These are phyloP conservation scores for Noctua janthina DNA, from an alignment of 2,888 invertebrate species.

Conservation along the genomic window DNA sequence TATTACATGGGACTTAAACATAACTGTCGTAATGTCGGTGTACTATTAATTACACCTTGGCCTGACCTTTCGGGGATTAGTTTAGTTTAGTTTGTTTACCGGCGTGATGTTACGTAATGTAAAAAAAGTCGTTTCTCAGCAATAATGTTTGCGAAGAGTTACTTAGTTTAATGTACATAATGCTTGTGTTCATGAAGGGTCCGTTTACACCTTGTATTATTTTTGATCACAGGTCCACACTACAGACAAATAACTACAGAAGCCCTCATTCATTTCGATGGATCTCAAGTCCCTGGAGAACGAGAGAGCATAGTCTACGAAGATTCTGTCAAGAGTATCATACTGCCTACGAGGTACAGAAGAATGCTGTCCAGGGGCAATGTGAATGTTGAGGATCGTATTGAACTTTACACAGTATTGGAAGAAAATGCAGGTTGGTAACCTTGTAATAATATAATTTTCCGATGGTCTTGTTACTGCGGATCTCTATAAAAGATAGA, in stretches of 20 bases:
- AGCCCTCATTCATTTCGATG: slow-evolving; percentile 58
- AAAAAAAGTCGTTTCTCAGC: too few species aligned
- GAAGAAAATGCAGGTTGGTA: slow-evolving; percentile 44
- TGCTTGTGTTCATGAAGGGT: too few species aligned
- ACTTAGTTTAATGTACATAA: too few species aligned
- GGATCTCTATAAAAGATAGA: background rate
- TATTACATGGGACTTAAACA: too few species aligned
- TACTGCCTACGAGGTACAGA: slow-evolving; percentile 24
- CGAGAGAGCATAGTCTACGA: slow-evolving; percentile 49
- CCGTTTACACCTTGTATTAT: background rate
- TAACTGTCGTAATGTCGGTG: too few species aligned
- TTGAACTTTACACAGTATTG: slow-evolving; percentile 9
- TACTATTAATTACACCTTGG: too few species aligned
- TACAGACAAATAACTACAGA: slow-evolving; percentile 61
- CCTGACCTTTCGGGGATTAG: too few species aligned
- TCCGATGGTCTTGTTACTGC: background rate
- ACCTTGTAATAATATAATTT: background rate
- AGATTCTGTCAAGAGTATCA: slow-evolving; percentile 36
- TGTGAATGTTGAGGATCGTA: slow-evolving; percentile 12
- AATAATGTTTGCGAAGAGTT: too few species aligned
- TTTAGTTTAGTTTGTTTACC: too few species aligned
- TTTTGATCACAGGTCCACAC: slow-evolving; percentile 31
- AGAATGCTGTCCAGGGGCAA: background rate
- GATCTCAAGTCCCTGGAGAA: background rate
- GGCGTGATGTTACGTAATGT: too few species aligned